phyloP scores from a whole-genome alignment of 2,797 vertebrate genomes.

The Margarornis squamiger region DNA sequence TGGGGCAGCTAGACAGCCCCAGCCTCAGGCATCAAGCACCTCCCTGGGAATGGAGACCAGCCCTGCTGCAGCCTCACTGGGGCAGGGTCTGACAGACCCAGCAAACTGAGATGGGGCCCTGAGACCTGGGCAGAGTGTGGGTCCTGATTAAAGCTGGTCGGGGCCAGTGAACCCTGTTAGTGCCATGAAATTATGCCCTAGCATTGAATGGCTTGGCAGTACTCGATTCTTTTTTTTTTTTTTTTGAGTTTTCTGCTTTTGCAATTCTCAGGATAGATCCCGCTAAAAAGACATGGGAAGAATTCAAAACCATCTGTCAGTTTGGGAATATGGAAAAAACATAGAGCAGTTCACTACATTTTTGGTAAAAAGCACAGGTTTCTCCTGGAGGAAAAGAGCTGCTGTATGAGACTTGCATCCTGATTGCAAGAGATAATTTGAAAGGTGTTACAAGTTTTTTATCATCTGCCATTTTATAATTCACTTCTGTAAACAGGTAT shows the following conservation, averaged over 20 bases:
- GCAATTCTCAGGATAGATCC: background rate
- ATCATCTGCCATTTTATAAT: background rate
- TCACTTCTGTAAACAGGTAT: background rate
- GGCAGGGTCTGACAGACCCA: background rate
- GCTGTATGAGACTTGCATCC: background rate
- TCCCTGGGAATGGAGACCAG: background rate
- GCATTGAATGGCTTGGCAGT: background rate
- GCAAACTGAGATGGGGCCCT: background rate
- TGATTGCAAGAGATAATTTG: background rate
- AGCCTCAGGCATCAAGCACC: rapidly evolving
- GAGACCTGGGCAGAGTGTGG: background rate
- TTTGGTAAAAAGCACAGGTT: background rate
- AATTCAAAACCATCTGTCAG: background rate
- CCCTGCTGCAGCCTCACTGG: background rate
- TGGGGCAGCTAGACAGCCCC: background rate
- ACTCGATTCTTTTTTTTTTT: background rate
- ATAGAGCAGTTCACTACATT: background rate
- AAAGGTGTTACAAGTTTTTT: background rate
- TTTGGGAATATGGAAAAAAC: background rate
- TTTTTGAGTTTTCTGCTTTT: background rate
- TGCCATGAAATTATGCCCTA: background rate
- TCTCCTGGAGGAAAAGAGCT: background rate
- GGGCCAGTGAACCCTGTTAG: background rate
- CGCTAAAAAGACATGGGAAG: background rate
- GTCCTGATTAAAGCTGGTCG: background rate